Conservation (phyloP, 2,888 invertebrate genomes). For the Anoncus sp. region DNA sequence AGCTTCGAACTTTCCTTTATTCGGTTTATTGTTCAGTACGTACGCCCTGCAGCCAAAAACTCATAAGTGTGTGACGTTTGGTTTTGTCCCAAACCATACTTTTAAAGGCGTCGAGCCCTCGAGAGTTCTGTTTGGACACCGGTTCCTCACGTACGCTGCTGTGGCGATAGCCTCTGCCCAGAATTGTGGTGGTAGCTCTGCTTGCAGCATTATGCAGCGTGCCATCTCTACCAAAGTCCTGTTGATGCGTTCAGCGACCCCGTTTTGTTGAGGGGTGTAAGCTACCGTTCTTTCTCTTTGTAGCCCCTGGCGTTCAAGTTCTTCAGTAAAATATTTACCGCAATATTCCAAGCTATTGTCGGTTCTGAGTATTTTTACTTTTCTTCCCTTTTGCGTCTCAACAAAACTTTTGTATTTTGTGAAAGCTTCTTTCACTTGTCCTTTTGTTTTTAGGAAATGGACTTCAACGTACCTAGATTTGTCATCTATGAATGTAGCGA, state of each 20-base stretch:
- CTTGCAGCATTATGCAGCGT: slow-evolving; percentile 1
- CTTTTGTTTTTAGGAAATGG: slow-evolving; percentile 60
- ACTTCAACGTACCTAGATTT: slow-evolving; percentile 53
- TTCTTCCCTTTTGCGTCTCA: neutral
- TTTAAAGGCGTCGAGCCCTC: slow-evolving; percentile 25
- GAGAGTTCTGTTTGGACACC: slow-evolving; percentile 7
- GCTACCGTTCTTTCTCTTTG: slow-evolving; percentile 25
- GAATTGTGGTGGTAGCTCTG: neutral
- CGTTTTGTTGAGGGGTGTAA: slow-evolving; percentile 14
- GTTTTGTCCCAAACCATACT: slow-evolving; percentile 10
- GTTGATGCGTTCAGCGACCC: slow-evolving; percentile 10
- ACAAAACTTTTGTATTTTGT: slow-evolving; percentile 2
- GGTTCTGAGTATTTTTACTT: slow-evolving; percentile 17
- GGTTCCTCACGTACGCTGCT: neutral
- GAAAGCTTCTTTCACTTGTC: slow-evolving; percentile 36
- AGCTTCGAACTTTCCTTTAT: slow-evolving; percentile 63
- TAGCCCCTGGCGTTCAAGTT: slow-evolving; percentile 1
- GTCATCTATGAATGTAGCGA: slow-evolving; percentile 64
- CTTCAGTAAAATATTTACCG: slow-evolving; percentile 14
- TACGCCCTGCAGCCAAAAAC: slow-evolving; percentile 21
- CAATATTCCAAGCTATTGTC: slow-evolving; percentile 31
- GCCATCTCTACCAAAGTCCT: slow-evolving; percentile 23
- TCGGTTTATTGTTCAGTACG: slow-evolving; percentile 58
- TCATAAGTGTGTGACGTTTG: slow-evolving; percentile 11
- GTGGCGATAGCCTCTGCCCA: slow-evolving; percentile 28